Evolutionary conservation across 2,888 invertebrate species (phyloP), one percentile per base, ranked within the genome.

Genomic region (Kuschelorhynchus macadamiae): DNA sequence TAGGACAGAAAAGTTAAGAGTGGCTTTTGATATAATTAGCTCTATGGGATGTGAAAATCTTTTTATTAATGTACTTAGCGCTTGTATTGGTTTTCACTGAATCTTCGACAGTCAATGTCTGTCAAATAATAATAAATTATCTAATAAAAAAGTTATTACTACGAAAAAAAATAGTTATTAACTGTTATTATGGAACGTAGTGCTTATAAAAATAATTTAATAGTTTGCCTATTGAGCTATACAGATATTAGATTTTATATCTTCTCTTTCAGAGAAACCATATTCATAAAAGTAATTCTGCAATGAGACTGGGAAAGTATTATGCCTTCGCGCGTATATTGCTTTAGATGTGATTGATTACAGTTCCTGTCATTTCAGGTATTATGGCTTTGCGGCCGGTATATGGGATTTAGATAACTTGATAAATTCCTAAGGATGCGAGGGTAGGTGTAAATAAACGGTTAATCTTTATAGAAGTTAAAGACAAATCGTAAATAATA

Each of bases 211-310:
- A 39, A 59, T 59, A 47, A 46, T 46, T 57, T 46, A 59, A 36
- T 47, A 44, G 41, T 20, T 2, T n/a, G 11, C 12, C 49, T 12
- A 44, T 53, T 42, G 20, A 30, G 46, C 16, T 59, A 36, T 47
- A 46, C 11, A 62, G 69, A 72, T 20, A 25, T 72, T 70, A 70
- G 68, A 72, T 72, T 72, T 74, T 72, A 74, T 74, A 42, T 20
- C 12, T 53, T 66, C 53, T 39, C 65, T 56, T 74, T 74, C 74
- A 42, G 14, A 42, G 74, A 74, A 74, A 71, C 63, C 52, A 72
- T 73, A 72, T 74, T 73, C 74, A 73, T 74, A 73, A 73, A 72
- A 72, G 64, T 33, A 17, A 61, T 49, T 57, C 21, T 56, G 49
- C 44, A 46, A 55, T 42, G 44, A 44, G 42, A 52, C 52, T 52